Conservation (phyloP, 2,888 invertebrate genomes). For the Cephus runcator region DNA sequence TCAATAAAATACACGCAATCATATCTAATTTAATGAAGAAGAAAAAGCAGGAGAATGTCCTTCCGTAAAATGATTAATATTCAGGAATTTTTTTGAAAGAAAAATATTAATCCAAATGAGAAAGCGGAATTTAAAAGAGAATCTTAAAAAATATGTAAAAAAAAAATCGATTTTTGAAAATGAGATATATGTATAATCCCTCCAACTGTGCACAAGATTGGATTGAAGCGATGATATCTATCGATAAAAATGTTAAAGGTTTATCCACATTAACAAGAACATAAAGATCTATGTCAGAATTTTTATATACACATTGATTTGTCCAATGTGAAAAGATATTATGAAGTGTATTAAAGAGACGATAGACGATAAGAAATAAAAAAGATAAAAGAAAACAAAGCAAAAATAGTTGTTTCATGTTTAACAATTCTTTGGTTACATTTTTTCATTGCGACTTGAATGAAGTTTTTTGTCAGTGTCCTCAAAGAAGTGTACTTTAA, state of each 20-base stretch:
- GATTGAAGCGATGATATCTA: neutral
- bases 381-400: conserved; percentile 3
- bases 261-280: neutral
- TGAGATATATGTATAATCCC: too few relatives aligned
- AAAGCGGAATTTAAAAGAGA: too few relatives aligned
- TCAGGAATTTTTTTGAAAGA: too few relatives aligned
- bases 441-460: conserved; percentile 8
- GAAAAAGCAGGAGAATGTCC: too few relatives aligned
- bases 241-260: neutral
- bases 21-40: neutral
- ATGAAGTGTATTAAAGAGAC: too few relatives aligned
- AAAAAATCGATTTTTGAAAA: too few relatives aligned
- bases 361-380: too few relatives aligned
- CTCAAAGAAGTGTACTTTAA: neutral
- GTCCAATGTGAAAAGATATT: too few relatives aligned
- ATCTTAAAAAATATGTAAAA: too few relatives aligned
- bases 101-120: neutral
- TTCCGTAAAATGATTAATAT: too few relatives aligned
- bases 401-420: conserved; percentile 17
- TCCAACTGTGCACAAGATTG: neutral
- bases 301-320: too few relatives aligned
- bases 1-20: neutral
- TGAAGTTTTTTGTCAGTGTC: neutral
- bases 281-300: neutral
- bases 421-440: conserved; percentile 9